Evolutionary conservation across 2,113 vertebrate genomes (phyloP).

Genomic region (Bagarius yarrelli): DNA sequence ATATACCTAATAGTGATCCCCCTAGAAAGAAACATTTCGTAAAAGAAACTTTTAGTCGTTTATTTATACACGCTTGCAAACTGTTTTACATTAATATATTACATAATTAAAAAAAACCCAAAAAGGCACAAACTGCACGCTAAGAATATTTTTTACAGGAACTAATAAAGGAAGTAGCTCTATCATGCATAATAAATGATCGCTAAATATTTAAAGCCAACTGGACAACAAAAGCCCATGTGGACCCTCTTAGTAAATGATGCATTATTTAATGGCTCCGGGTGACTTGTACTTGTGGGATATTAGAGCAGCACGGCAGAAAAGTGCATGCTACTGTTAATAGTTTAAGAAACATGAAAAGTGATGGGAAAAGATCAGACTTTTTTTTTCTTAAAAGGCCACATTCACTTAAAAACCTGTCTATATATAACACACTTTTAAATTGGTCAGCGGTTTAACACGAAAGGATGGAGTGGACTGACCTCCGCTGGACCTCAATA

Average conservation of each 20-base stretch:
- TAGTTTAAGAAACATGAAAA: constrained; percentile 20
- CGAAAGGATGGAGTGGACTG: constrained; percentile 22
- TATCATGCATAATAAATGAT: constrained; percentile 45
- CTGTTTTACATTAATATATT: constrained; percentile 25
- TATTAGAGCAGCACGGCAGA: constrained; percentile 33
- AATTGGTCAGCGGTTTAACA: constrained; percentile 21
- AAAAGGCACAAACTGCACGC: constrained; percentile 31
- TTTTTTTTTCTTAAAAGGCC: constrained; percentile 5
- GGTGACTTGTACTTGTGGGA: constrained; percentile 29
- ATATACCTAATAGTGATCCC: background rate
- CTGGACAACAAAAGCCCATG: constrained; percentile 40
- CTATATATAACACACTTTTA: constrained; percentile 19
- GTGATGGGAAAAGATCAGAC: background rate
- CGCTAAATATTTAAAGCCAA: constrained; percentile 50
- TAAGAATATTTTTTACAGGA: constrained; percentile 38
- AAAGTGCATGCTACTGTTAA: constrained; percentile 21
- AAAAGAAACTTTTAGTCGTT: constrained; percentile 28
- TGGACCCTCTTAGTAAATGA: constrained; percentile 28
- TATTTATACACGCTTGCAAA: constrained; percentile 29
- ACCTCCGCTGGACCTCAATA: constrained; percentile 15
- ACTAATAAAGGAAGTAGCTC: constrained; percentile 13
- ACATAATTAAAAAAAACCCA: background rate
- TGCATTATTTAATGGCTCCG: constrained; percentile 45
- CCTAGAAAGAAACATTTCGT: background rate
- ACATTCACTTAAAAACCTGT: constrained; percentile 16